phyloP scores from a whole-genome alignment of 2,797 vertebrate genomes.

The Tadarida brasiliensis region DNA sequence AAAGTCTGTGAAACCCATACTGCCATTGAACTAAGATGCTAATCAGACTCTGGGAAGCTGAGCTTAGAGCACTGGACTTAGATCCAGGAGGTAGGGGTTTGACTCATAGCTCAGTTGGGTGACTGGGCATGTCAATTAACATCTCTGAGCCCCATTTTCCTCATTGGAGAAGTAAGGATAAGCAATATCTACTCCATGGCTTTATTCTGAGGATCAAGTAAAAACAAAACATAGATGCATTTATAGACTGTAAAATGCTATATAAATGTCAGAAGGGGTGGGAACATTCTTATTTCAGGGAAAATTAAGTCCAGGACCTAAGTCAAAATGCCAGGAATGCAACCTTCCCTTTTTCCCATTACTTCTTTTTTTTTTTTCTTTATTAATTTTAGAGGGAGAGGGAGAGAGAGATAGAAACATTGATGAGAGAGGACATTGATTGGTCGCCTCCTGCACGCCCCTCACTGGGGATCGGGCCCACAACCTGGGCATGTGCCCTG shows the following conservation, averaged over 20 bases:
- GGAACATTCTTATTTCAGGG: neutral
- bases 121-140: neutral
- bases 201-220: constrained; percentile 3
- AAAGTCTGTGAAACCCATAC: neutral
- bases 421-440: too few relatives aligned
- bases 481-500: too few relatives aligned
- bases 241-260: neutral
- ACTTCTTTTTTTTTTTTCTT: neutral
- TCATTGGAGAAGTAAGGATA: neutral
- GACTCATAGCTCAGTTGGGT: neutral
- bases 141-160: neutral
- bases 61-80: neutral
- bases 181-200: neutral
- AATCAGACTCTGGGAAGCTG: neutral
- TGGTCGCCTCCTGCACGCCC: too few relatives aligned
- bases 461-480: too few relatives aligned
- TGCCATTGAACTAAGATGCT: neutral
- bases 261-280: neutral
- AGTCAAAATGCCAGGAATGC: neutral
- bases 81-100: neutral
- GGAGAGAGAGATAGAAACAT: too few relatives aligned
- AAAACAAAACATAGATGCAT: neutral
- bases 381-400: too few relatives aligned
- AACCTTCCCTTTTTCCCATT: neutral
- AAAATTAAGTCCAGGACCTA: neutral